These are phyloP conservation scores for Nephrotoma guestfalica DNA, from an alignment of 2,888 invertebrate genomes.

Conservation along the genomic window DNA sequence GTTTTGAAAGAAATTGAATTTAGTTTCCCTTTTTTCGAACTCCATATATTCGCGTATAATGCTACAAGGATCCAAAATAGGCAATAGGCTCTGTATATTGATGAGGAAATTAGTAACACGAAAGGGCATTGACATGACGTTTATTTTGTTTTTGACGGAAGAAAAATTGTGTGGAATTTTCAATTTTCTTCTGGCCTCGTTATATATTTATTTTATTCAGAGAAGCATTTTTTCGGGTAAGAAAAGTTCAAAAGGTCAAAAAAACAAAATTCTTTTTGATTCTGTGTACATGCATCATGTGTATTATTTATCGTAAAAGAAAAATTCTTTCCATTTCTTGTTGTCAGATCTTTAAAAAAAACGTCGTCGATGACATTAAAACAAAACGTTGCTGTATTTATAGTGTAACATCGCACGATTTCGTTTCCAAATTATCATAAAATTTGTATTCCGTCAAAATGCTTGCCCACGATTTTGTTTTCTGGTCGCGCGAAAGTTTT, in stretches of 20 bases:
- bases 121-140: background rate
- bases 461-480: background rate
- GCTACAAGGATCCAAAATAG: background rate
- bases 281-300: background rate
- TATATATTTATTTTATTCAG: background rate
- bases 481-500: background rate
- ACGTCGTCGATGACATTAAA: background rate
- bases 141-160: background rate
- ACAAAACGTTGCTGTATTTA: background rate
- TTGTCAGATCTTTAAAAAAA: background rate
- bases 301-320: background rate
- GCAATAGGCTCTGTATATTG: background rate
- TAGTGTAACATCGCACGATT: background rate
- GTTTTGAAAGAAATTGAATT: background rate
- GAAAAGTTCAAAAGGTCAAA: background rate
- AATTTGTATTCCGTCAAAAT: background rate
- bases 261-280: background rate
- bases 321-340: background rate
- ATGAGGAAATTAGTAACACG: background rate
- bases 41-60: background rate
- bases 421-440: background rate
- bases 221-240: background rate
- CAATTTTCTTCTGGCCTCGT: background rate
- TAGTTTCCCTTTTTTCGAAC: background rate
- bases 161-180: background rate